Evolutionary conservation across 1,140 invertebrate genomes (phyloP), one percentile per base, ranked within the genome.

Genomic region (Oncopeltus fasciatus): DNA sequence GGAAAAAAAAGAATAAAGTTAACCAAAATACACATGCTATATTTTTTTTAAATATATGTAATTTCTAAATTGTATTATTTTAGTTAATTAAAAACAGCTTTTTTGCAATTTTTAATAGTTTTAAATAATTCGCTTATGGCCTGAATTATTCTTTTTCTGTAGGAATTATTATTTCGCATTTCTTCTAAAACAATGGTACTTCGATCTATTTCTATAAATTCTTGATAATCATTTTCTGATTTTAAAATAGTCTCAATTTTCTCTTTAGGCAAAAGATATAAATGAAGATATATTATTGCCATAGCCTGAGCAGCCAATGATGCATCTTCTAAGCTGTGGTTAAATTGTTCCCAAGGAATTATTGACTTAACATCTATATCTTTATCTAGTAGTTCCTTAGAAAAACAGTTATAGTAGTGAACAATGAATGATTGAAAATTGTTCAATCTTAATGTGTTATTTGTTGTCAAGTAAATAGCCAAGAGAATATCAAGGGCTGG

Each of bases 91-190:
- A n/a, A n/a, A n/a, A n/a, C n/a, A n/a, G n/a, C n/a, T 11, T n/a
- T n/a, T 57, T 56, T 29, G 29, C 56, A 20, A 18, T 18, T 53
- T 26, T 53, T 33, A 2, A 57, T 18, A 33, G n/a, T 24, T 33
- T 53, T 24, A 24, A 61, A 43, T 12, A 61, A 18, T 28, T 61
- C 49, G 11, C 18, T 5, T 9, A 61, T 43, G 11, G 60, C 44
- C 16, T 61, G 60, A 18, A 31, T 49, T 16, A 61, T 28, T 43
- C 51, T 53, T 47, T 61, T 61, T 26, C 60, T 61, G 46, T 56
- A 61, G 3, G 16, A 14, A 27, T 61, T 44, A 43, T 61, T 43
- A 20, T 31, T 46, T 56, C 28, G 53, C 60, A 61, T 61, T 38
- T 28, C 47, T 61, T 61, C 47, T 8, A 61, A 46, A 11, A 61